These are phyloP conservation scores for Candidula unifasciata DNA, from an alignment of 2,888 invertebrate species.

Conservation along the genomic window DNA sequence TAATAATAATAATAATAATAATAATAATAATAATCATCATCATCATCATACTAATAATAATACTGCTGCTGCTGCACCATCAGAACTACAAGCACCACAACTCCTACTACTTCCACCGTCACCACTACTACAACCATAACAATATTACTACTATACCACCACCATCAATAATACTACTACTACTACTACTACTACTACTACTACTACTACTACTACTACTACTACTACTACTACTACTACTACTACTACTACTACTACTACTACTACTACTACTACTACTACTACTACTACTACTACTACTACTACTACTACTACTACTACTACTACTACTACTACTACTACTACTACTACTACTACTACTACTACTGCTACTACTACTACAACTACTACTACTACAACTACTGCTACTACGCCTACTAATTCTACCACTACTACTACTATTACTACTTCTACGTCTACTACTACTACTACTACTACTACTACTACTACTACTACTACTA, in stretches of 20 bases:
- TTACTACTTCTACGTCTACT: neutral
- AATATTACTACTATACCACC: neutral
- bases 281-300: conserved; percentile 12
- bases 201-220: neutral
- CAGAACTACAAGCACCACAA: neutral
- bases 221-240: conserved; percentile 10
- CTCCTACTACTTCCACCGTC: neutral
- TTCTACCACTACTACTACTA: neutral
- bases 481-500: conserved; percentile 1
- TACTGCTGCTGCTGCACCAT: neutral
- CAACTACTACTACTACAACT: neutral
- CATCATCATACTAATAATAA: too few relatives aligned
- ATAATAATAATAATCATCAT: too few relatives aligned
- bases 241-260: conserved; percentile 16
- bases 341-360: conserved; percentile 19
- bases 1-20: too few relatives aligned
- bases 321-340: conserved; percentile 9
- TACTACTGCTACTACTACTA: neutral
- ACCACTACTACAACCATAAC: neutral
- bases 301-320: neutral
- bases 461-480: conserved; percentile 5
- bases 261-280: conserved; percentile 10
- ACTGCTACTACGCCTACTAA: too few relatives aligned
- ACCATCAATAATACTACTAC: conserved; percentile 10
- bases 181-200: neutral